phyloP scores from a whole-genome alignment of 2,888 invertebrate genomes.

The Nycteola revayana region DNA sequence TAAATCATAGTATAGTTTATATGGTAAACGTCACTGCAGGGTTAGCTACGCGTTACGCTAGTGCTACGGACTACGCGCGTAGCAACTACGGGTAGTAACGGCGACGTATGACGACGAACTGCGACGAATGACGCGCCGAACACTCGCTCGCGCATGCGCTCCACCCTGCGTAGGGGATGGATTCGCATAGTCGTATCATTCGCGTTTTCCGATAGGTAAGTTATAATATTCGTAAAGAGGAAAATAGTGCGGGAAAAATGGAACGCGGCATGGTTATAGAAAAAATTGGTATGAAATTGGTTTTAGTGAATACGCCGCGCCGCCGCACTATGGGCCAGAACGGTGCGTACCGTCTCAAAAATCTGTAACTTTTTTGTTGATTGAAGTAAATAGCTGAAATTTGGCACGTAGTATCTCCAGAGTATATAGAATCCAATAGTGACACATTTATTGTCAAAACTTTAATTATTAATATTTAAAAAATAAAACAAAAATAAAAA shows the following conservation, averaged over 20 bases:
- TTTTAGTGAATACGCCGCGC: constrained; percentile 7
- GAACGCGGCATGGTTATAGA: constrained; percentile 5
- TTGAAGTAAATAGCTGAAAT: no score
- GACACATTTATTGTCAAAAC: no score
- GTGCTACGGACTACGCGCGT: constrained; percentile 45
- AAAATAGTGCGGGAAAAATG: constrained; percentile 24
- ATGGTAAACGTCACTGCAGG: constrained; percentile 59
- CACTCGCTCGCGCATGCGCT: constrained; percentile 62
- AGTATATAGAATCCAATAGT: no score
- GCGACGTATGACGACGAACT: constrained; percentile 52
- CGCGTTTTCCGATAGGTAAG: constrained; percentile 56
- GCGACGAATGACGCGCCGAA: constrained; percentile 56
- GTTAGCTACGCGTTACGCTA: constrained; percentile 42
- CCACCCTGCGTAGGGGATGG: constrained; percentile 36
- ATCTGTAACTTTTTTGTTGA: no score
- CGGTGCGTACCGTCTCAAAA: no score
- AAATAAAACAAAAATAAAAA: no score
- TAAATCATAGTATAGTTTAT: constrained; percentile 22
- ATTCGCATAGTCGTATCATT: constrained; percentile 39
- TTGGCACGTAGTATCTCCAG: no score
- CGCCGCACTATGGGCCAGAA: no score
- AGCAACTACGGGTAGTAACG: constrained; percentile 42
- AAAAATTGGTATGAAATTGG: constrained; percentile 4
- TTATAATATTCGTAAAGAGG: constrained; percentile 41
- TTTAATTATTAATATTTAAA: no score